These are phyloP conservation scores for Sitta carolinensis DNA, from an alignment of 2,797 vertebrate species.

Conservation along the genomic window DNA sequence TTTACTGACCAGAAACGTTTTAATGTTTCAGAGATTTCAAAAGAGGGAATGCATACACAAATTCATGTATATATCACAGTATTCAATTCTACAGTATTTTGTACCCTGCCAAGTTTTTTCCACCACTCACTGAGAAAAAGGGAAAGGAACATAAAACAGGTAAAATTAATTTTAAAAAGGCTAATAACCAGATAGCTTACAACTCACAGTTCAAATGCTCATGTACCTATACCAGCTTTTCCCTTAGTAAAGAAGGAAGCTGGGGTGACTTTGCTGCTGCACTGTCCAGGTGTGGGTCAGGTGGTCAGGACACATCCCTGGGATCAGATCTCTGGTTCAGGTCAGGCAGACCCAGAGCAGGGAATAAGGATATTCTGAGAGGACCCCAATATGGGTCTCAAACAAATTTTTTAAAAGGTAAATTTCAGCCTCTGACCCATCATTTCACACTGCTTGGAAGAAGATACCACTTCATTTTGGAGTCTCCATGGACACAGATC, in stretches of 20 bases:
- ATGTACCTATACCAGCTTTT: neutral
- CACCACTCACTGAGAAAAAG: neutral
- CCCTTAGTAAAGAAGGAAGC: neutral
- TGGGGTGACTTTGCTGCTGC: neutral
- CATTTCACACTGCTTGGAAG: neutral
- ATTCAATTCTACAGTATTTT: neutral
- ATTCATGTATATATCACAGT: neutral
- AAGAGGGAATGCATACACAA: neutral
- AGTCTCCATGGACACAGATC: rapidly evolving
- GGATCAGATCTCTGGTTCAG: neutral
- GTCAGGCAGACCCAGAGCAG: neutral
- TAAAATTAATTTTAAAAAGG: neutral
- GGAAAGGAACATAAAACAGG: neutral
- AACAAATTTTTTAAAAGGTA: neutral
- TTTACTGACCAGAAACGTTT: neutral
- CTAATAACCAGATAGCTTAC: neutral
- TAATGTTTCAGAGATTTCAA: neutral
- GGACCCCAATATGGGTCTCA: neutral
- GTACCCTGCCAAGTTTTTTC: neutral
- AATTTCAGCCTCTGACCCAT: neutral
- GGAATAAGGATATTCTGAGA: neutral
- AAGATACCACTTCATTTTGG: neutral
- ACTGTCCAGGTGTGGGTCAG: neutral
- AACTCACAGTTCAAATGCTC: neutral
- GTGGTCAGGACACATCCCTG: neutral